A percentile compares a stretch with the other conserved stretches of the same genome.
Conservation (phyloP, 2,888 invertebrate species). For the Stenoptilia bipunctidactyla region DNA sequence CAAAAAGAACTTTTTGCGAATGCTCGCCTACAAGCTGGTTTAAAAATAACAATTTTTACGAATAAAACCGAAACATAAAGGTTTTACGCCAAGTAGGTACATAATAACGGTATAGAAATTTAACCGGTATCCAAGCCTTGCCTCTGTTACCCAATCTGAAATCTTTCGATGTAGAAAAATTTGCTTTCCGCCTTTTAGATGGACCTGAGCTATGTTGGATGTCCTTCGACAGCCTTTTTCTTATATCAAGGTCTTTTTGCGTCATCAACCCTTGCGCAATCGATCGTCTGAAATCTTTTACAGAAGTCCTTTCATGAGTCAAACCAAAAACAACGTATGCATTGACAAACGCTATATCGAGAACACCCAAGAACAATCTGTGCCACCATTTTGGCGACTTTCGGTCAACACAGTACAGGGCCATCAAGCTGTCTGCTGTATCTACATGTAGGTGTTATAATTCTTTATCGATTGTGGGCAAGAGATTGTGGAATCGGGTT, state of each 20-base stretch:
- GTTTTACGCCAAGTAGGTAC: too few species aligned
- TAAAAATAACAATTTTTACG: too few species aligned
- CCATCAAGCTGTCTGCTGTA: conserved; percentile 26
- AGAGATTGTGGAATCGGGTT: conserved; percentile 2
- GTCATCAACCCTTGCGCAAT: conserved; percentile 14
- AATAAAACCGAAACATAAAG: too few species aligned
- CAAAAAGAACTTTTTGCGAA: too few species aligned
- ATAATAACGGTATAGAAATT: too few species aligned
- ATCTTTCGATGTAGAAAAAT: too few species aligned
- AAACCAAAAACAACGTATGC: neutral
- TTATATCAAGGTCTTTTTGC: conserved; percentile 1
- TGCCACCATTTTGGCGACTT: conserved; percentile 31
- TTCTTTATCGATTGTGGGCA: conserved; percentile 16
- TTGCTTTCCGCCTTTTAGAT: too few species aligned
- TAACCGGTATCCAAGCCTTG: too few species aligned
- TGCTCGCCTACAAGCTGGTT: too few species aligned
- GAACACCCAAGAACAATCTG: conserved; percentile 21
- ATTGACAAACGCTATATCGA: neutral
- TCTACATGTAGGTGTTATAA: conserved; percentile 20
- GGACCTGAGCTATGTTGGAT: too few species aligned
- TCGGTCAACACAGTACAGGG: conserved; percentile 23
- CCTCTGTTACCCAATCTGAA: too few species aligned
- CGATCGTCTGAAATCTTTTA: conserved; percentile 15
- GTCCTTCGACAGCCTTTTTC: conserved; percentile 3
- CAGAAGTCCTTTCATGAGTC: conserved; percentile 1